Evolutionary conservation across 1,140 invertebrate species (phyloP), one percentile per base, ranked within the genome.

Genomic region (Lasaia peninsularis): DNA sequence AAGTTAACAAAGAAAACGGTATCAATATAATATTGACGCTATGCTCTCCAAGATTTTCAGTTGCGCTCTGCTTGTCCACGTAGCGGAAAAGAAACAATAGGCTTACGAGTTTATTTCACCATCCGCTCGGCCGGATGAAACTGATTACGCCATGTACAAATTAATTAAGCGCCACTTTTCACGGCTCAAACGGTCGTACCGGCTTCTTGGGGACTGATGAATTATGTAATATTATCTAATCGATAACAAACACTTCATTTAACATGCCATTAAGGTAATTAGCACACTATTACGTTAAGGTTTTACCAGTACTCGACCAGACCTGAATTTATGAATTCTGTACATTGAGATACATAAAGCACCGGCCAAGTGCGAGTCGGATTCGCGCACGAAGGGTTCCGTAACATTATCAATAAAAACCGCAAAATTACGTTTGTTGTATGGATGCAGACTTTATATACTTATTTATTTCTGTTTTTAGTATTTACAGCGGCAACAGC

Each of bases 61-160:
- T 82, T 62, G 54, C 73, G 79, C 72, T 80, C 75, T 74, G 73
- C 53, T 80, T 76, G 71, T 32, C 66, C 58, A 61, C 56, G 62
- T 59, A 57, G 50, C 57, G 60, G 61, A 60, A 62, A 16, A 58
- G 51, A 66, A 64, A 73, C 65, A 73, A 73, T 68, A 49, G 63
- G 34, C 52, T 54, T 37, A 53, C 63, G 40, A 52, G 60, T 54
- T 56, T 61, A 65, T 72, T 72, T 59, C 63, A 58, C 51, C 55
- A 63, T 67, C 21, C 14, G 12, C 32, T 55, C 16, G 54, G 12
- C 31, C 52, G 11, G 35, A 50, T 48, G 31, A 44, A 56, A 44
- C 11, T 14, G 24, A 14, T 62, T 62, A 40, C 37, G 34, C 55
- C 51, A 62, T 12, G 44, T 12, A 12, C 14, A 31, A 53, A 55